Base-by-base conservation (phyloP, 2,888 invertebrate species). In the Ephialtes manifestator region DNA sequence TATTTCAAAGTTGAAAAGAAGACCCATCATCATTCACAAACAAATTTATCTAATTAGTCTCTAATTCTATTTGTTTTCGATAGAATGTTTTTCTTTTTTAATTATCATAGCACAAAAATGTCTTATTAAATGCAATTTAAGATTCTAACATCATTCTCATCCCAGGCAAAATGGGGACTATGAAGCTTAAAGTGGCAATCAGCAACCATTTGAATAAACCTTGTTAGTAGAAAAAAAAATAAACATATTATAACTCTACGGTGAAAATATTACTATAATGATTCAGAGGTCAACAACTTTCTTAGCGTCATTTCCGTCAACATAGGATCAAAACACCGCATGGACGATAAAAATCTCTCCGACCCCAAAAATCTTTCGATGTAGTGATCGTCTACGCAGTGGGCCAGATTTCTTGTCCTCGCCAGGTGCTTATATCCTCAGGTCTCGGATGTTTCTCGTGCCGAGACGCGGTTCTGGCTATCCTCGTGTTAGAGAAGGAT, bases 321-420 rank as follows among this genome's bases (percentile, higher is more conserved):
- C 13, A 11, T 31, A 48, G 24, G 28, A 75, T 75, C 31, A 80
- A 80, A 80, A 84, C 55, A 84, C 67, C 65, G 35, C 58, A 60
- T 68, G 72, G 35, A 31, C 72, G 74, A 84, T 78, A 77, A 70
- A 76, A 77, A 84, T 74, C 77, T 79, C 28, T 74, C 39, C 58
- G 71, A 35, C 48, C 68, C 82, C 48, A 51, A 8, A 51, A 63
- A 39, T 68, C 35, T 39, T 43, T 13, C 20, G 53, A 43, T 75
- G 51, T 67, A 70, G 35, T 18, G n/a, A n/a, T 51, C 51, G 51
- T 51, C 18, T 8, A 31, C 35, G 18, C 71, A 8, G 39, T 51
- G 18, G 55, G 43, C 28, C 28, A 31, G 43, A 72, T 80, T 71
- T 78, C 55, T 70, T 55, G 74, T 67, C 43, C 46, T 80, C 48